Percentiles rank a stretch among this genome's conserved stretches.
These are phyloP conservation scores for Staurois parvus DNA, from an alignment of 2,797 vertebrate species.

Conservation along the genomic window DNA sequence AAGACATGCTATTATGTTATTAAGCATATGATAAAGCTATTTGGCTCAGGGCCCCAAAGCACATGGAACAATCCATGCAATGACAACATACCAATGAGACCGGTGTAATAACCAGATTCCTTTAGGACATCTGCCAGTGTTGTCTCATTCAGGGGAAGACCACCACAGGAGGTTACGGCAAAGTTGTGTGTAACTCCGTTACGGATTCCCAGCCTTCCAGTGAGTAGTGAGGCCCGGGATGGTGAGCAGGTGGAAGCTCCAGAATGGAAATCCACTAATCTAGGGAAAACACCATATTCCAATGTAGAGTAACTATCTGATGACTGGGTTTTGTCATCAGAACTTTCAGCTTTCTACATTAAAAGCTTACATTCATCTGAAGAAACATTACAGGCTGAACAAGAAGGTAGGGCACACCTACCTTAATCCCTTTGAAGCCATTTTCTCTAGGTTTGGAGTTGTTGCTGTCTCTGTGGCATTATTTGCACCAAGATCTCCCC, in stretches of 20 bases:
- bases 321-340: too few species aligned
- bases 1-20: neutral
- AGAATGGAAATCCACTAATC: slow-evolving; percentile 93
- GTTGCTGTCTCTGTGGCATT: slow-evolving; percentile 73
- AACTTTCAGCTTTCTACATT: too few species aligned
- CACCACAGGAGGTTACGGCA: slow-evolving; percentile 82
- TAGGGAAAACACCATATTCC: slow-evolving; percentile 62
- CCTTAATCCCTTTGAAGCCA: slow-evolving; percentile 88
- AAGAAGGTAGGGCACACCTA: slow-evolving; percentile 64
- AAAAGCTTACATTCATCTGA: too few species aligned
- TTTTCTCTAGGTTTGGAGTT: slow-evolving; percentile 84
- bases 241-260: slow-evolving; percentile 96
- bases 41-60: too few species aligned
- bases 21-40: too few species aligned
- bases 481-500: slow-evolving; percentile 94
- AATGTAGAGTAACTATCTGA: too few species aligned
- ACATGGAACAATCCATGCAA: too few species aligned
- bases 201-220: slow-evolving; percentile 88
- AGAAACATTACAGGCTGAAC: too few species aligned
- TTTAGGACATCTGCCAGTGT: slow-evolving; percentile 87
- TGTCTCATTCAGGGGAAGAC: slow-evolving; percentile 91
- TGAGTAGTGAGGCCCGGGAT: slow-evolving; percentile 91
- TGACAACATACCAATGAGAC: slow-evolving; percentile 80
- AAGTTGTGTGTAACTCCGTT: slow-evolving; percentile 96
- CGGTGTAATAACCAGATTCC: slow-evolving; percentile 85